Base-by-base conservation (phyloP, 2,888 invertebrate species). In the Drosophila basisetae region DNA sequence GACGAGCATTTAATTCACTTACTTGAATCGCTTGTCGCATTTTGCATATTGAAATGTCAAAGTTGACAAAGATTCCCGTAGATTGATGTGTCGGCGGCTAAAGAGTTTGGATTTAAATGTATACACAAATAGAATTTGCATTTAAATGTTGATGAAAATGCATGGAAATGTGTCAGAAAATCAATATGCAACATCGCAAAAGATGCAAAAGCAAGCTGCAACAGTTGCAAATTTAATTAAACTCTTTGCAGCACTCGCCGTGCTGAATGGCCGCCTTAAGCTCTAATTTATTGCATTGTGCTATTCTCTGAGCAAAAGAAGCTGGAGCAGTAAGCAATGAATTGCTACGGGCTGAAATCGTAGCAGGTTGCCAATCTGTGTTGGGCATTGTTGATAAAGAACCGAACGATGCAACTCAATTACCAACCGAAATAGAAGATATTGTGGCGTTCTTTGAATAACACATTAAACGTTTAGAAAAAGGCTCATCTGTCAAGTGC, bases 21-120 rank as follows among this genome's bases (percentile, higher is more conserved):
- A 70, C 69, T 54, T 39, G 37, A 65, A 68, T 58, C 54, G 33
- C 49, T 52, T 54, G 35, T 54, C 35, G 35, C 16, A 30, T 56
- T 61, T 55, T 60, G 72, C 60, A 65, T 69, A 62, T 16, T 13
- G 22, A 62, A 58, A 70, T 65, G 74, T 60, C 76, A 72, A 64
- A 76, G 68, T 31, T 69, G 52, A 69, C 35, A 60, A 30, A 16
- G 16, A 22, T 60, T 30, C 35, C 5, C 10, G 4, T n/a, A 47
- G 64, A 63, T 62, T 67, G 53, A 59, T 58, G 56, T 60, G 37
- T 54, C 37, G 13, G 39, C 13, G 5, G 18, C 11, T 33, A 30
- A 31, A 61, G 18, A 49, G 31, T 49, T 60, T 25, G 35, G 9
- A 25, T 33, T n/a, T 9, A 50, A 35, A 35, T 13, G 11, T 6